phyloP scores from a whole-genome alignment of 2,888 invertebrate species.

The Agonopterix arenella region DNA sequence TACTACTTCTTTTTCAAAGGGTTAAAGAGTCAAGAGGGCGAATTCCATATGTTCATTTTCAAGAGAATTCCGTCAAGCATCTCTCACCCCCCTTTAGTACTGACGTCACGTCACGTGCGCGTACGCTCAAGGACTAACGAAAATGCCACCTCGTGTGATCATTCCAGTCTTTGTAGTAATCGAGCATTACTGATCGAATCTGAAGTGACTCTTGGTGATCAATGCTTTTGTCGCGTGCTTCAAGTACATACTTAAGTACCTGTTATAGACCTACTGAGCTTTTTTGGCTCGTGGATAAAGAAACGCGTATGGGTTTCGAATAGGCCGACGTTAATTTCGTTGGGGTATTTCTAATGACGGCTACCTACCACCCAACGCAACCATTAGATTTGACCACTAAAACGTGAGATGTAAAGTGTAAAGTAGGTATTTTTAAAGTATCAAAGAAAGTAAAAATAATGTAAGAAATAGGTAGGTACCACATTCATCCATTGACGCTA shows the following conservation, averaged over 20 bases:
- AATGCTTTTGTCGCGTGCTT: neutral
- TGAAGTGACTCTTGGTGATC: neutral
- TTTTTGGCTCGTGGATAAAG: neutral
- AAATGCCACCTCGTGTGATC: constrained; percentile 43
- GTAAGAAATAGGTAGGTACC: no score
- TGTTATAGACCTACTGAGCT: no score
- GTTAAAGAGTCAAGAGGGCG: constrained; percentile 25
- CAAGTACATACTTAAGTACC: neutral
- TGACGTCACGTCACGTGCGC: constrained; percentile 57
- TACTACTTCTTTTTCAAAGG: no score
- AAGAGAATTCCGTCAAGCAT: constrained; percentile 9
- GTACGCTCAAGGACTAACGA: neutral
- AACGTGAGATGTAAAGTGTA: no score
- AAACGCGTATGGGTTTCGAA: neutral
- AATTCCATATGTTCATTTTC: constrained; percentile 43
- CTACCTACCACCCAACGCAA: no score
- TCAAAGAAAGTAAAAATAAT: no score
- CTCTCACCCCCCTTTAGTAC: constrained; percentile 11
- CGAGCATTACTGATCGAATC: neutral
- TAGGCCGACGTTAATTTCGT: no score
- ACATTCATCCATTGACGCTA: no score
- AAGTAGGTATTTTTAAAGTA: no score
- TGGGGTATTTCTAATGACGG: no score
- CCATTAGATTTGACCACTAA: no score
- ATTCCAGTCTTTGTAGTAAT: constrained; percentile 19